phyloP scores from a whole-genome alignment of 2,113 vertebrate genomes.

The Uropsilus gracilis region DNA sequence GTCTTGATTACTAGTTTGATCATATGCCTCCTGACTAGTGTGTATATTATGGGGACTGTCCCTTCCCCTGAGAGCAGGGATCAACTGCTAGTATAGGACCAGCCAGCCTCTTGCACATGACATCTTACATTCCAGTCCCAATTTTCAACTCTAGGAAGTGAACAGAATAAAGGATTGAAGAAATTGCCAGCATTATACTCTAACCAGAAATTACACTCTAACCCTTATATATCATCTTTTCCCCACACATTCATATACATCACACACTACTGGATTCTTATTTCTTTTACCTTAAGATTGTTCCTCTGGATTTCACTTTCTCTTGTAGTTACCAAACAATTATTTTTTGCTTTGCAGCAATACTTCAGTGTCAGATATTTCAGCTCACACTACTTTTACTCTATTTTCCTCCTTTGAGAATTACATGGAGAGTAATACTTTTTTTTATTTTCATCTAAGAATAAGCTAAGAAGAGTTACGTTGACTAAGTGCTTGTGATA shows the following conservation, averaged over 20 bases:
- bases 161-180: too few relatives aligned
- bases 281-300: neutral
- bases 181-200: too few relatives aligned
- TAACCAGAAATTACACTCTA: neutral
- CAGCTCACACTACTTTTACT: neutral
- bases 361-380: neutral
- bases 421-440: neutral
- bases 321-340: neutral
- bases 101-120: fast-evolving
- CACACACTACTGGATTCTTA: neutral
- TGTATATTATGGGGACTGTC: neutral
- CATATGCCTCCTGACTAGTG: neutral
- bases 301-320: neutral
- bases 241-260: neutral
- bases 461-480: neutral
- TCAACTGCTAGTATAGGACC: too few relatives aligned
- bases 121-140: too few relatives aligned
- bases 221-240: neutral
- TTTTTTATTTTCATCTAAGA: neutral
- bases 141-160: neutral
- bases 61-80: neutral
- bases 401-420: neutral
- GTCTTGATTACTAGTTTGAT: neutral
- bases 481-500: neutral
- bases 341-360: neutral